These are phyloP conservation scores for Esperia sulphurella DNA, from an alignment of 2,888 invertebrate genomes.

Conservation along the genomic window DNA sequence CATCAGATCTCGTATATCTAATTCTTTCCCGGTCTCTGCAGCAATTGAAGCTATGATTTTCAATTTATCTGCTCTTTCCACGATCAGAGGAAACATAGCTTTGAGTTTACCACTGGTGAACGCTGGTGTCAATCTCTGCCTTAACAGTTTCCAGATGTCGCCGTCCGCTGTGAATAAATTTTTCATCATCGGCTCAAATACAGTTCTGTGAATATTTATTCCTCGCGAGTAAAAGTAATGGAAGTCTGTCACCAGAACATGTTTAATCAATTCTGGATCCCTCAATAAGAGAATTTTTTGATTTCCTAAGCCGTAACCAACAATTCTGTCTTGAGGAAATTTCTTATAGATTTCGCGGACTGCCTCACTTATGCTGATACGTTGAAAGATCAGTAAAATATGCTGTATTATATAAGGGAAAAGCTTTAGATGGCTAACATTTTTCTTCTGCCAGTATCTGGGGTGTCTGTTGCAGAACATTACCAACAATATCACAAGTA, in stretches of 20 bases:
- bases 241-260: conserved; percentile 55
- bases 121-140: conserved; percentile 60
- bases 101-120: conserved; percentile 64
- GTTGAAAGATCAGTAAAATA: conserved; percentile 41
- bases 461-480: conserved; percentile 46
- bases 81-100: conserved; percentile 65
- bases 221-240: conserved; percentile 54
- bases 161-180: conserved; percentile 65
- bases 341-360: conserved; percentile 48
- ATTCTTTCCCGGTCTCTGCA: conserved; percentile 32
- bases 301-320: conserved; percentile 51
- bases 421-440: conserved; percentile 53
- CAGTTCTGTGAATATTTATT: conserved; percentile 44
- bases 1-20: conserved; percentile 61
- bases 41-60: conserved; percentile 28
- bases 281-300: conserved; percentile 52
- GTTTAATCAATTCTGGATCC: conserved; percentile 57
- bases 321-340: conserved; percentile 56
- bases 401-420: conserved; percentile 51
- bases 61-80: conserved; percentile 54
- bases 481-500: conserved; percentile 24
- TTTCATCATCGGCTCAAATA: conserved; percentile 53
- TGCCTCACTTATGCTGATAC: conserved; percentile 49
- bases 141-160: conserved; percentile 57
- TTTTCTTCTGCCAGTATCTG: conserved; percentile 54